A percentile compares a stretch with the other conserved stretches of the same genome.
These are phyloP conservation scores for Daubentonia madagascariensis DNA, from an alignment of 2,113 vertebrate species.

Conservation along the genomic window DNA sequence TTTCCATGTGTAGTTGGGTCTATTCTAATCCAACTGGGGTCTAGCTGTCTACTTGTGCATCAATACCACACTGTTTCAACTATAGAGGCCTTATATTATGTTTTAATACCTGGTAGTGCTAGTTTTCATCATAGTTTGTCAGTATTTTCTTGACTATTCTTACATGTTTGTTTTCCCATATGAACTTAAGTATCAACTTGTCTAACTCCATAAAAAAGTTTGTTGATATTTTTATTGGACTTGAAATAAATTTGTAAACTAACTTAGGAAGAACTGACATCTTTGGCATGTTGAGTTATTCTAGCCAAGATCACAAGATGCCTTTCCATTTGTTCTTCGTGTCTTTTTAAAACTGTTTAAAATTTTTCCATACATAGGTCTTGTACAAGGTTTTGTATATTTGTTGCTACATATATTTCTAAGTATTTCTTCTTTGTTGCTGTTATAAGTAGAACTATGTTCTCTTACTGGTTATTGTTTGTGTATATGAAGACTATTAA, in stretches of 20 bases:
- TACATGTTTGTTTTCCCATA: background rate
- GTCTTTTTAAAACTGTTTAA: background rate
- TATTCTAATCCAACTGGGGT: background rate
- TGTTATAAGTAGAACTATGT: background rate
- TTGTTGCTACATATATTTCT: background rate
- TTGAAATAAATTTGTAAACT: constrained; percentile 40
- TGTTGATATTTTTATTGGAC: background rate
- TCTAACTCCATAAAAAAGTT: background rate
- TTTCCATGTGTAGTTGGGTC: background rate
- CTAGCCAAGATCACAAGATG: background rate
- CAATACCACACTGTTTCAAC: background rate
- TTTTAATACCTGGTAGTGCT: background rate
- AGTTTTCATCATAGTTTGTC: background rate
- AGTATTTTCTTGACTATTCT: background rate
- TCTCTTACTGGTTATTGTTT: background rate
- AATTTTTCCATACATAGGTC: background rate
- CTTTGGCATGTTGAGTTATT: background rate
- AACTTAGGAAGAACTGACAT: background rate
- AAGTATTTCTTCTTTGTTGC: background rate
- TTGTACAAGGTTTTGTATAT: background rate
- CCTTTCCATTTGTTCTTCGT: background rate
- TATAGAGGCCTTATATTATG: background rate
- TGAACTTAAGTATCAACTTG: background rate
- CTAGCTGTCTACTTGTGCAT: background rate
- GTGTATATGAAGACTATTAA: background rate